Conservation (phyloP, 2,797 vertebrate species). For the Chelonia mydas region DNA sequence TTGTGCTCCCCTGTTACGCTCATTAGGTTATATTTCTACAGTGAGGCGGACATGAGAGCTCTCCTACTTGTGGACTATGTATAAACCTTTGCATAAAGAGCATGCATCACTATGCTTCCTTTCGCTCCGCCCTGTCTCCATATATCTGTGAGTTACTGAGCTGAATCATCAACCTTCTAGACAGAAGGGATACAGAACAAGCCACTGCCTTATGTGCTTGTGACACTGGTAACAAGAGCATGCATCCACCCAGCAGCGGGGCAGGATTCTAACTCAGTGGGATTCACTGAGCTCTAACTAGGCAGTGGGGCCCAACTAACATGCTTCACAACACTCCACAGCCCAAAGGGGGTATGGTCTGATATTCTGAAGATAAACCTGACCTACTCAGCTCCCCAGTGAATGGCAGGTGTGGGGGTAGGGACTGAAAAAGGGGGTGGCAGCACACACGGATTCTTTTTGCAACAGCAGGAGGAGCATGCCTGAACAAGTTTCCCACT, state of each 20-base stretch:
- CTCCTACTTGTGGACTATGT: neutral
- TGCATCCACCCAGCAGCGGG: neutral
- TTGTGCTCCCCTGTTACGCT: neutral
- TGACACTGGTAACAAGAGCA: neutral
- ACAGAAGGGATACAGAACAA: neutral
- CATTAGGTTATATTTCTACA: neutral
- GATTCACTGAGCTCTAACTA: neutral
- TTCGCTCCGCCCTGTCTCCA: neutral
- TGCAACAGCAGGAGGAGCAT: neutral
- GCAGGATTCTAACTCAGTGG: neutral
- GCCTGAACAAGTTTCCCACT: neutral
- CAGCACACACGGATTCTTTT: neutral
- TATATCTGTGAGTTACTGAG: neutral
- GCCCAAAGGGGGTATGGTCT: neutral
- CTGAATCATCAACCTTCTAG: neutral
- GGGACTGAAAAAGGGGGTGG: neutral
- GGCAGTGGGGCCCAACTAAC: neutral
- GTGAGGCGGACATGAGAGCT: slow-evolving; percentile 30
- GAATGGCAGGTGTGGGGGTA: neutral
- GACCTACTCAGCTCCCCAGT: neutral
- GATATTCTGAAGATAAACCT: neutral
- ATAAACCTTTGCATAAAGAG: neutral
- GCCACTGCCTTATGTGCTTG: neutral
- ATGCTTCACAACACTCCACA: neutral
- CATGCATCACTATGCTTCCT: neutral